phyloP scores from a whole-genome alignment of 2,113 vertebrate genomes.

The Otolemur garnettii region DNA sequence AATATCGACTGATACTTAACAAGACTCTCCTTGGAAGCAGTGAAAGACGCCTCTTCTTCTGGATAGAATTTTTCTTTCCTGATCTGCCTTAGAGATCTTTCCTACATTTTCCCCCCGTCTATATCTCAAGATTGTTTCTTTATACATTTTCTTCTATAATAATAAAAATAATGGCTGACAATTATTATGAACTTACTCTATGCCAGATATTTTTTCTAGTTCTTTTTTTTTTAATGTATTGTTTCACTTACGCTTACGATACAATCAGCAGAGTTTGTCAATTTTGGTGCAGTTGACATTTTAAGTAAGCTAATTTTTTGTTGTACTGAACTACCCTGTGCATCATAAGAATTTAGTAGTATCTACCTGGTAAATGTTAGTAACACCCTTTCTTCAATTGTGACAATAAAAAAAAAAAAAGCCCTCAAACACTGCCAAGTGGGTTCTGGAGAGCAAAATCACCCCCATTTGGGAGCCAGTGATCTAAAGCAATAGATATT shows the following conservation, averaged over 20 bases:
- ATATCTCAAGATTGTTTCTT: not conserved
- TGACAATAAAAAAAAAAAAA: not conserved
- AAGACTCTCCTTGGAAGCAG: not conserved
- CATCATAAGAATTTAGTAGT: not conserved
- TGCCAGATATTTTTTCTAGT: not conserved
- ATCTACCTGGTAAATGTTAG: not conserved
- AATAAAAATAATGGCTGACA: not conserved
- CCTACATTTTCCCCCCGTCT: not conserved
- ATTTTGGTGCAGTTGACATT: not conserved
- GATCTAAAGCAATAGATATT: not conserved
- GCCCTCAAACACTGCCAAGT: not conserved
- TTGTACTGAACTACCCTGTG: not conserved
- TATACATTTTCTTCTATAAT: not conserved
- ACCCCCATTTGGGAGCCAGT: not conserved
- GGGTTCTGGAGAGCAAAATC: not conserved
- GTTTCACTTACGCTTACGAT: not conserved
- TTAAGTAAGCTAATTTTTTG: not conserved
- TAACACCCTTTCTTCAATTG: fast-evolving
- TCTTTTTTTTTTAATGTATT: not conserved
- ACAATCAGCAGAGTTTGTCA: not conserved
- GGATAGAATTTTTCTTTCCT: not conserved
- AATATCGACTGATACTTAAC: not conserved
- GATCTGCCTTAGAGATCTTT: not conserved
- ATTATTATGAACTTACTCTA: not conserved
- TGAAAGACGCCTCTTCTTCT: not conserved